These are phyloP conservation scores for Myotis vivesi DNA, from an alignment of 2,797 vertebrate genomes.

Conservation along the genomic window DNA sequence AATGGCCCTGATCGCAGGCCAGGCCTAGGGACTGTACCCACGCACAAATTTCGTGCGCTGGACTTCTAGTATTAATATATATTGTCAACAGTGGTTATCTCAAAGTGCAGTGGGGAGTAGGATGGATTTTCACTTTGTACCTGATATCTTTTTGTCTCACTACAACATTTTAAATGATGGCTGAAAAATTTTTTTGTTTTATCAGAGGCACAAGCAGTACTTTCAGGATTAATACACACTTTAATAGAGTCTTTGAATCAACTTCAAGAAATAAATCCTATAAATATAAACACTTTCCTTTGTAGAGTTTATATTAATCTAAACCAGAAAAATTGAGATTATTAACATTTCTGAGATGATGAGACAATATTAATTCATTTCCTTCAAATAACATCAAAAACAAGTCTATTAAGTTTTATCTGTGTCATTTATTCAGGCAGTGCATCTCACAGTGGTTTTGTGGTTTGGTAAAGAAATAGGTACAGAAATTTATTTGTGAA, in stretches of 20 bases:
- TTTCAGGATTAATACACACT: neutral
- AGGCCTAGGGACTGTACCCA: no score
- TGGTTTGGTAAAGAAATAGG: conserved; percentile 19
- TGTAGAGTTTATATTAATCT: neutral
- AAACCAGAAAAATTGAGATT: neutral
- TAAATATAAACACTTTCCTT: conserved; percentile 26
- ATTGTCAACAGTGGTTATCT: neutral
- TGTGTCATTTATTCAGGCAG: neutral
- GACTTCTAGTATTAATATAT: neutral
- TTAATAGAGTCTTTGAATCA: conserved; percentile 19
- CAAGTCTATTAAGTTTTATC: neutral
- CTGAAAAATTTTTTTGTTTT: neutral
- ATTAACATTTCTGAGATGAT: conserved; percentile 13
- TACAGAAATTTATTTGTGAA: conserved; percentile 29
- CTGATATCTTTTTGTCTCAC: neutral
- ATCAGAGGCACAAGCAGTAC: neutral
- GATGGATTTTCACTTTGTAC: neutral
- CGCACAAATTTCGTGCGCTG: no score
- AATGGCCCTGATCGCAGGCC: no score
- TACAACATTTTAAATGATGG: neutral
- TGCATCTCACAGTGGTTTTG: neutral
- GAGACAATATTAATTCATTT: conserved; percentile 27
- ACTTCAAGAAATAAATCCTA: conserved; percentile 9
- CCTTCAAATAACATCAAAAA: conserved; percentile 6
- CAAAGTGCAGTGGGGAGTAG: neutral